Base-by-base conservation (phyloP, 2,797 vertebrate species). In the Balearica regulorum region DNA sequence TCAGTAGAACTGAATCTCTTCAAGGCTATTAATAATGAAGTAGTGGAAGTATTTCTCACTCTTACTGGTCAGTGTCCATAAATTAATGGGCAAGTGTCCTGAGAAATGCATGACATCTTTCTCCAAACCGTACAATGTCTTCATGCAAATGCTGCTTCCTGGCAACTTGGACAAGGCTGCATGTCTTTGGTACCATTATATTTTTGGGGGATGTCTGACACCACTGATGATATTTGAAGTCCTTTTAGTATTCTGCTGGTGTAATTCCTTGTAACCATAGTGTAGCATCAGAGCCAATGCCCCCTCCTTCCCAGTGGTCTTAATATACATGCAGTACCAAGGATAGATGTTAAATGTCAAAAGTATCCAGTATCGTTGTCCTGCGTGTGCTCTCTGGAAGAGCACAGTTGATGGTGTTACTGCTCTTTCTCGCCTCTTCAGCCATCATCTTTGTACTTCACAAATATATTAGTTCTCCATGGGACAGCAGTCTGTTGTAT, bases 281-380 rank as follows among this genome's bases (percentile, higher is more conserved):
- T 0, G 0, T 15, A 60, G 51, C 31, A 12, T 66, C 6, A 6
- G 73, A 82, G 19, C 43, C 51, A n/a, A 2, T 83, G 73, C 16
- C 43, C 44, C 37, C 77, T 77, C 72, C 53, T 33, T 73, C 53
- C 62, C 60, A 12, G 57, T 39, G 55, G 5, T 79, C 79, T 93
- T 78, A 69, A 91, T 89, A 89, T 93, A 88, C 71, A 44, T 26
- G 0, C 75, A 75, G 75, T 80, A 69, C 85, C 44, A 51, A 55
- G 83, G 89, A 87, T 61, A 84, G 91, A 86, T 61, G 44, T 21
- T 79, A 96, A 97, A 97, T 97, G 96, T 97, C 96, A 96, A 13
- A 83, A 89, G 87, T 93, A 94, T 97, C 90, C 43, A n/a, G 73
- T 97, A 17, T 91, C 95, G 6, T 22, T 33, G 62, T 57, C 77